A percentile compares a stretch with the other conserved stretches of the same genome.
Conservation (phyloP, 1,140 invertebrate species). For the Euschistus heros region DNA sequence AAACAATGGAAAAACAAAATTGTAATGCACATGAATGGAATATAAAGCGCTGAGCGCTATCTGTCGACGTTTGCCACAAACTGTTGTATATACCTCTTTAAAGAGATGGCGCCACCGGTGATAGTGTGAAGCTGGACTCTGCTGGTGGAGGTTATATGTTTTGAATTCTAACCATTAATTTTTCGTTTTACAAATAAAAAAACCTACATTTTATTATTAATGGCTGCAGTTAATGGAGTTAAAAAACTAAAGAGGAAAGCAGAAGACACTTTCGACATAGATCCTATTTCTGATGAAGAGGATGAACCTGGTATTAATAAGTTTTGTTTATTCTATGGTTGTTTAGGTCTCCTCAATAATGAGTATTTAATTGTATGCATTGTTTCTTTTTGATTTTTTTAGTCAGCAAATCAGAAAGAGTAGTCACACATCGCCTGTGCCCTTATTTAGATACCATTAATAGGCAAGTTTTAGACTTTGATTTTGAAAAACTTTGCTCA, state of each 20-base stretch:
- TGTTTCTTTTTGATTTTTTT: conserved; percentile 22
- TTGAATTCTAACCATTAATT: no score
- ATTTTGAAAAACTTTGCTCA: conserved; percentile 99
- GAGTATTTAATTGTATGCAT: background rate
- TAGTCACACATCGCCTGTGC: conserved; percentile 46
- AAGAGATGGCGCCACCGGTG: no score
- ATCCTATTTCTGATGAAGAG: conserved; percentile 29
- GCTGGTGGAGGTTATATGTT: no score
- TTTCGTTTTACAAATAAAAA: no score
- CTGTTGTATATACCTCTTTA: no score
- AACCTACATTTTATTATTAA: background rate
- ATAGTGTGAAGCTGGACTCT: no score
- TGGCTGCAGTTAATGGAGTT: background rate
- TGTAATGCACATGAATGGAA: no score
- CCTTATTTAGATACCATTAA: conserved; percentile 97
- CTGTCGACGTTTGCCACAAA: no score
- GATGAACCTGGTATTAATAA: conserved; percentile 16
- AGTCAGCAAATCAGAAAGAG: conserved; percentile 24
- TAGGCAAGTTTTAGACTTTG: conserved; percentile 94
- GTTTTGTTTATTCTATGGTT: conserved; percentile 5
- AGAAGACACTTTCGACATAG: conserved; percentile 29
- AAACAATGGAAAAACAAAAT: no score
- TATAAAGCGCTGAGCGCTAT: no score
- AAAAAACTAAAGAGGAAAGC: conserved; percentile 23
- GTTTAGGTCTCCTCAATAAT: background rate